Evolutionary conservation across 2,797 vertebrate species (phyloP).

Genomic region (Enteromius mattozi): DNA sequence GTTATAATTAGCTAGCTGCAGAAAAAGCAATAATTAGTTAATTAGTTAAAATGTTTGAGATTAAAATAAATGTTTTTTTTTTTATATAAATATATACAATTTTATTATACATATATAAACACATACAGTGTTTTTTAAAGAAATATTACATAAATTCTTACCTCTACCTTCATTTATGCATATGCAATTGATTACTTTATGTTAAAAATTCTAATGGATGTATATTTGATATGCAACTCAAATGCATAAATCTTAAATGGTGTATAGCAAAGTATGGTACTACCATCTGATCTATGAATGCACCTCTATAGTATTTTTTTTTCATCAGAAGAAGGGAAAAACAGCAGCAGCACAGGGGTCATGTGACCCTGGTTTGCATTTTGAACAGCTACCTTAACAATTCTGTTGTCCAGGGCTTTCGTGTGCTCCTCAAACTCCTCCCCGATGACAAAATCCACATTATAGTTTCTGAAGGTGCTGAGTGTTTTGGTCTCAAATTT

Average conservation of each 20-base stretch:
- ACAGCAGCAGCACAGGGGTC: background rate
- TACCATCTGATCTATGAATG: no score
- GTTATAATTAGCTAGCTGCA: background rate
- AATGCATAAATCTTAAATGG: background rate
- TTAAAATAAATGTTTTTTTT: background rate
- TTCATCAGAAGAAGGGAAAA: no score
- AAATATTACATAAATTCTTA: background rate
- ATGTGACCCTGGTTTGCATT: background rate
- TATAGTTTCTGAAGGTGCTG: constrained; percentile 92
- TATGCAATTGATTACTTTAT: background rate
- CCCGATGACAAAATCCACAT: constrained; percentile 83
- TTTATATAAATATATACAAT: background rate
- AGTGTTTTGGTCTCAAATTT: constrained; percentile 87
- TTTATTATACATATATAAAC: background rate
- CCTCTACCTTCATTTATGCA: background rate
- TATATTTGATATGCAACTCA: background rate
- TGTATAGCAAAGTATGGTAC: background rate
- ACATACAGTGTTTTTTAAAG: background rate
- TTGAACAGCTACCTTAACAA: constrained; percentile 80
- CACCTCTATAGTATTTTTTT: no score
- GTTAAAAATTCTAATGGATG: background rate
- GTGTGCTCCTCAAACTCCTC: constrained; percentile 90
- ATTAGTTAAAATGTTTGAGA: background rate
- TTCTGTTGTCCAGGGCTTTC: constrained; percentile 87
- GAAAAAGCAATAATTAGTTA: background rate